Conservation (phyloP, 1,140 invertebrate genomes). For the Bombus difficillimus region DNA sequence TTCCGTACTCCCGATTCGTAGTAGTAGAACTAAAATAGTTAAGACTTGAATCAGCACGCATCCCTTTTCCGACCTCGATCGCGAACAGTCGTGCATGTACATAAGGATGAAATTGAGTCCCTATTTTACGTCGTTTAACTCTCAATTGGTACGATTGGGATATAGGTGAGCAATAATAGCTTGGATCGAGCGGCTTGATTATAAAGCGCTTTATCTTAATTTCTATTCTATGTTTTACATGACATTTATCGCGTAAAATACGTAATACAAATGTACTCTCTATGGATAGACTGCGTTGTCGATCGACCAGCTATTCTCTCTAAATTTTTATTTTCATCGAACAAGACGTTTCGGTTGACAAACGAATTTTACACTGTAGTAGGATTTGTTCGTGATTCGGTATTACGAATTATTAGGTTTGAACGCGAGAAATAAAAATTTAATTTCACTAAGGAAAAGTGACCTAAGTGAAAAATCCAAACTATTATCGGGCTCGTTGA, state of each 20-base stretch:
- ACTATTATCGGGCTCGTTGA: neutral
- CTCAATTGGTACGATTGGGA: neutral
- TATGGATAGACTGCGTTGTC: too few species aligned
- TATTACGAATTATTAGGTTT: too few species aligned
- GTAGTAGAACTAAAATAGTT: neutral
- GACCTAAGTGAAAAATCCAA: neutral
- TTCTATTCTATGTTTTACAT: neutral
- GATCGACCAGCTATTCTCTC: too few species aligned
- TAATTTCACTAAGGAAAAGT: neutral
- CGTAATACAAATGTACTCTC: neutral
- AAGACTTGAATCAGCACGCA: neutral
- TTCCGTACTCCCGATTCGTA: neutral
- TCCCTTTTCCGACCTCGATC: neutral
- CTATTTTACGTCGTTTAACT: neutral
- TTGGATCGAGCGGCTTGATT: neutral
- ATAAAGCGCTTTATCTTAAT: neutral
- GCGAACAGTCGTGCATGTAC: neutral
- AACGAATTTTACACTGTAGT: too few species aligned
- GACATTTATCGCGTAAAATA: neutral
- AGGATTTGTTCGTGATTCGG: too few species aligned
- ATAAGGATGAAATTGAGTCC: neutral
- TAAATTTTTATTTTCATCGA: too few species aligned
- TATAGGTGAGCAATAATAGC: neutral
- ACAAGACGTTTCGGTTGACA: too few species aligned
- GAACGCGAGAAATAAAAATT: fast-evolving